Base-by-base conservation (phyloP, 1,140 invertebrate species). In the Drosophila littoralis region DNA sequence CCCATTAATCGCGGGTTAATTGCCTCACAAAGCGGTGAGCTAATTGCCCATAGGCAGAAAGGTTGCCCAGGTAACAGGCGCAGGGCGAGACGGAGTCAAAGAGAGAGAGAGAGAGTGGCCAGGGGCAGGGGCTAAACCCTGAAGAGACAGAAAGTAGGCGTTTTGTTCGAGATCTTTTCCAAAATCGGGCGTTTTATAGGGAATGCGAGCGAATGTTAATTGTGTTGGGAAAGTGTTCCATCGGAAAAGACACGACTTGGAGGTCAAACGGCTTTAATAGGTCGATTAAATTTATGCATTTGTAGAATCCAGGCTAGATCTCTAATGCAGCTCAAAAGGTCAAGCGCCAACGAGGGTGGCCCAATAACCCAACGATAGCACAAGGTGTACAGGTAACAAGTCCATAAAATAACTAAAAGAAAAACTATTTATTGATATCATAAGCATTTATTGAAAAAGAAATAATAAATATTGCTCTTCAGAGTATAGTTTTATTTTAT, bases 1-100 rank as follows among this genome's bases (percentile, higher is more conserved):
- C 63, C 83, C 83, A 88, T 88, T 89, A 88, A 88, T 88, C 84
- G 83, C 67, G 51, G 54, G 83, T 88, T 88, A 88, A 88, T 88
- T 88, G 83, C 84, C 83, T 83, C 51, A 83, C 84, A 89, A 83
- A 80, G 83, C 83, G 80, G 80, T 86, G 52, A 70, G 83, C 83
- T 88, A 88, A 88, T 88, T 88, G 83, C 73, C 76, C 64, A 73
- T 72, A 67, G 75, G 75, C 58, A 64, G 60, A 54, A 59, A 59
- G 67, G 61, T 59, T 40, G 32, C 59, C 40, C 69, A 69, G 70
- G 59, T 73, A 81, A 46, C 54, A 65, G 64, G 69, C 38, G 38
- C 12, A 38, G 35, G n/a, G 48, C 0, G 36, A 22, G 15, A 9
- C 36, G 1, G 15, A 36, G 15, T 8, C 3, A 38, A 38, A 52